Percentiles rank a stretch among this genome's conserved stretches.
phyloP scores from a whole-genome alignment of 1,140 invertebrate genomes.

The Leptinotarsa lineolata region DNA sequence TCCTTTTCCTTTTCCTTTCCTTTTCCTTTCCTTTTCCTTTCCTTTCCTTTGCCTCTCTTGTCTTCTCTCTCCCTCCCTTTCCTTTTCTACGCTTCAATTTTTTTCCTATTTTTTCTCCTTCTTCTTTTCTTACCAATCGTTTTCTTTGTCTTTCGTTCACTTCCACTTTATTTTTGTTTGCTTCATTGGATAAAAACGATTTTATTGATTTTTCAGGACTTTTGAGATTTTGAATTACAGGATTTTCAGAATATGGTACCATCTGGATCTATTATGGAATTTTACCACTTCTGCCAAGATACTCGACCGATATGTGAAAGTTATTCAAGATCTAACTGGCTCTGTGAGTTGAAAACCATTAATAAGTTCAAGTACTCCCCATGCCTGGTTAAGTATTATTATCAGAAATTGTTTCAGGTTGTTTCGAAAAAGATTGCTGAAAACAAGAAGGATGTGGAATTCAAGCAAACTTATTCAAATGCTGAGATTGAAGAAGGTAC shows the following conservation, averaged over 20 bases:
- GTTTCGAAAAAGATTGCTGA: background rate
- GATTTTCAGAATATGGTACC: slow-evolving; percentile 5
- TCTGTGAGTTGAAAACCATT: background rate
- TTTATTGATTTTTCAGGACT: background rate
- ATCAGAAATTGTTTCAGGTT: background rate
- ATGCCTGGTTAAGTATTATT: background rate
- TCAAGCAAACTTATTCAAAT: background rate
- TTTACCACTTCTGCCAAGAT: background rate
- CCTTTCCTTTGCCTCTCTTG: too few relatives aligned
- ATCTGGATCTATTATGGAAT: slow-evolving; percentile 24
- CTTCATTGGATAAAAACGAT: too few relatives aligned
- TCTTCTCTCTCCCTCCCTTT: background rate
- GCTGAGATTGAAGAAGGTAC: slow-evolving; percentile 3
- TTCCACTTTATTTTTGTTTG: background rate
- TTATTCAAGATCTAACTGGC: background rate
- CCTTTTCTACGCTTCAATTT: background rate
- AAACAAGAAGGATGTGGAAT: background rate
- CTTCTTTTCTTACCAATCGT: background rate
- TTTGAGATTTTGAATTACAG: background rate
- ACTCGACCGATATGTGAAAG: background rate
- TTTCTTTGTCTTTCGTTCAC: background rate
- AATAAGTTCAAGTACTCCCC: background rate
- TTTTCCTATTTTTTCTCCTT: background rate
- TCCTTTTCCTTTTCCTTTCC: background rate
- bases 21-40: background rate